Base-by-base conservation (phyloP, 2,888 invertebrate genomes). In the Hartigia nigra region DNA sequence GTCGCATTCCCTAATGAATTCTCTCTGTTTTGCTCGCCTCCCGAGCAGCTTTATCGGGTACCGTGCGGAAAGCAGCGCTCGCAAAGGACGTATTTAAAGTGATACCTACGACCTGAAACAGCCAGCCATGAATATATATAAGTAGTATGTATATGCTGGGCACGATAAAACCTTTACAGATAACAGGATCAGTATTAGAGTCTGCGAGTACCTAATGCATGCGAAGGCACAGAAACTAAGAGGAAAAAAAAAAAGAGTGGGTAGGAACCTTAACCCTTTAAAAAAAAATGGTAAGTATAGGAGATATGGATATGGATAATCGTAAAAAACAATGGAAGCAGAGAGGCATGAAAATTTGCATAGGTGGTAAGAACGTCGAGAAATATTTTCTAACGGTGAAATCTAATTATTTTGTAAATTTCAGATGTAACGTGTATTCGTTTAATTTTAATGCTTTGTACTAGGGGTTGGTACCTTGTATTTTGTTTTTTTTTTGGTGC, bases 1-100 rank as follows among this genome's bases (percentile, higher is more conserved):
- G 12, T 34, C 69, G 78, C 76, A 76, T 78, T 78, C 78, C 76
- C 78, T 78, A 76, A 78, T 78, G 78, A 78, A 78, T 78, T 78
- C 78, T 70, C 75, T 70, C 78, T 78, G 78, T 78, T 78, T 78
- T 78, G 78, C 70, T 78, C 78, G 70, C 78, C 70, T 76, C 76
- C 37, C 70, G 34, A 39, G 78, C 31, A 72, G 23, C 39, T 78
- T 78, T 78, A 78, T 78, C 78, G 78, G 70, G 70, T 55, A 14
- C 31, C 14, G 72, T 72, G 31, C 78, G 78, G 72, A 78, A 78
- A 78, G 75, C 75, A 76, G 72, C 72, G 39, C 31, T 35, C 72
- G 37, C 12, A 70, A 35, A 31, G 31, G 72, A 55, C 55, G 72
- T 31, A 72, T 31, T 72, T 72, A 72, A 31, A 72, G 72, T 72